Evolutionary conservation across 2,888 invertebrate species (phyloP).

Genomic region (Abscondita cerata): DNA sequence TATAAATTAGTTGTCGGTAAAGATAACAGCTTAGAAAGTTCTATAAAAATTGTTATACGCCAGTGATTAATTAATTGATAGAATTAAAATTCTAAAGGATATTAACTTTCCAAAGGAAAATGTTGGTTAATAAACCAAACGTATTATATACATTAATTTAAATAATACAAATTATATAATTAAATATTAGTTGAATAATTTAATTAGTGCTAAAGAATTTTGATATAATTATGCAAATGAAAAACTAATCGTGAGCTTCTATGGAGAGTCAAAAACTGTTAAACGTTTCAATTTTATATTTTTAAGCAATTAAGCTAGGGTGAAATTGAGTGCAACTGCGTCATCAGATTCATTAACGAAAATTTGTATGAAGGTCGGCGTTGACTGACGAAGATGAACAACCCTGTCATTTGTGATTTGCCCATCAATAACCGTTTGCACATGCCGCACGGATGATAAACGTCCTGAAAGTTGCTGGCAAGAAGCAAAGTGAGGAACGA

Average conservation of each 20-base stretch:
- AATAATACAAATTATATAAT: neutral
- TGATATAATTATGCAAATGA: conserved; percentile 2
- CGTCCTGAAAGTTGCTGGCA: conserved; percentile 52
- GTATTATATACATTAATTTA: conserved; percentile 4
- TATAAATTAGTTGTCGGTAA: no score
- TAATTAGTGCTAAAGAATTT: neutral
- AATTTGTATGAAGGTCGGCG: conserved; percentile 46
- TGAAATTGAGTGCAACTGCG: conserved; percentile 42
- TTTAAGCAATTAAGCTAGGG: conserved; percentile 25
- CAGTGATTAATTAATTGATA: neutral
- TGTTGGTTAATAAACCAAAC: neutral
- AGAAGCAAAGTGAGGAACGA: conserved; percentile 50
- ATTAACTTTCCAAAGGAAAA: neutral
- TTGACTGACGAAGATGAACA: conserved; percentile 58
- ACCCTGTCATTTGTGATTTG: conserved; percentile 57
- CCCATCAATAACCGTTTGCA: conserved; percentile 56
- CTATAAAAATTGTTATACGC: no score
- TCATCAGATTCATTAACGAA: conserved; percentile 53
- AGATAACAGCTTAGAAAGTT: no score
- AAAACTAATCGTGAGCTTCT: conserved; percentile 5
- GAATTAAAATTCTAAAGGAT: neutral
- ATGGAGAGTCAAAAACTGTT: neutral
- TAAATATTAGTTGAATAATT: conserved; percentile 3
- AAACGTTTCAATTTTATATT: neutral
- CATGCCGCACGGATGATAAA: conserved; percentile 54